Percentiles rank a stretch among this genome's conserved stretches.
phyloP scores from a whole-genome alignment of 1,140 invertebrate genomes.

The Dermatophagoides farinae region DNA sequence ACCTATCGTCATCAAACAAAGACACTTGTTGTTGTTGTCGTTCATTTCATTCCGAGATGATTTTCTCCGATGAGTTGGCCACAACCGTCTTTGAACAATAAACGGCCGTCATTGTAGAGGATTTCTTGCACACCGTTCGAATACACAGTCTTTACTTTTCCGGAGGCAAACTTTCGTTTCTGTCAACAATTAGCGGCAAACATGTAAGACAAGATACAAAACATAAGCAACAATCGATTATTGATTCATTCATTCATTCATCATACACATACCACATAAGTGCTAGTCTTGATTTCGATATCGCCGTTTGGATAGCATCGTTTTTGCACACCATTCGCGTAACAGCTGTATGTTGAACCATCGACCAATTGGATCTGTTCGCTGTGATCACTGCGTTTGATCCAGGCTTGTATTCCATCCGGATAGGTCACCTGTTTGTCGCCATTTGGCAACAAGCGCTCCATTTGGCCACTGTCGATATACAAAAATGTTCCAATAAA shows the following conservation, averaged over 20 bases:
- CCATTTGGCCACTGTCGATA: background rate
- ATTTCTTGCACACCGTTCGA: background rate
- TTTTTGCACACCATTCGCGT: background rate
- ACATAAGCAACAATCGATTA: too few relatives aligned
- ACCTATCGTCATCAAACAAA: too few relatives aligned
- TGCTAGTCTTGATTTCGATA: background rate
- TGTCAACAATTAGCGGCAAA: background rate
- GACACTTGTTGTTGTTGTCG: background rate
- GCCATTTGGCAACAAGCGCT: background rate
- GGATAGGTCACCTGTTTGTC: background rate
- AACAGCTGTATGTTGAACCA: background rate
- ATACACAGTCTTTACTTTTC: constrained; percentile 1
- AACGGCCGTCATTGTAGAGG: background rate
- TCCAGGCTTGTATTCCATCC: background rate
- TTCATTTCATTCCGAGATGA: background rate
- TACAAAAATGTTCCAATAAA: too few relatives aligned
- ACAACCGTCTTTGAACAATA: background rate
- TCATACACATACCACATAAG: background rate
- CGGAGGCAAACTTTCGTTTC: background rate
- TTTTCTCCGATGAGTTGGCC: background rate
- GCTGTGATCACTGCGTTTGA: background rate
- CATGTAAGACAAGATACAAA: background rate
- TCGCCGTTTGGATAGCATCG: background rate
- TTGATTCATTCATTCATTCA: background rate
- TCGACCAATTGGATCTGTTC: background rate